phyloP scores from a whole-genome alignment of 2,888 invertebrate genomes.

The Tricholauxania praeusta region DNA sequence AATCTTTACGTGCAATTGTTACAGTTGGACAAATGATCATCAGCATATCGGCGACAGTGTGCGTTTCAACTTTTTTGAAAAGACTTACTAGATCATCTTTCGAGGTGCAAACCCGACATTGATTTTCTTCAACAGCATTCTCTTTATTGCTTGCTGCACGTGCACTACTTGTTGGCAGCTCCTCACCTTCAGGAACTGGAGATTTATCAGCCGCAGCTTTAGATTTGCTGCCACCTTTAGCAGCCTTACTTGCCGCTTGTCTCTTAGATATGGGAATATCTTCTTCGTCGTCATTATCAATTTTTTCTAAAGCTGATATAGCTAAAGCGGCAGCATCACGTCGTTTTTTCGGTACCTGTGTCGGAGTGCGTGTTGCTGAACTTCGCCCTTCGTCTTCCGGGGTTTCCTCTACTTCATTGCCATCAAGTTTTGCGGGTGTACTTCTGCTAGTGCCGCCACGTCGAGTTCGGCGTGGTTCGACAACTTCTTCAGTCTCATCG shows the following conservation, averaged over 20 bases:
- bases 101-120: constrained; percentile 65
- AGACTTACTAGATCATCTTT: constrained; percentile 60
- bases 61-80: constrained; percentile 58
- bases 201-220: constrained; percentile 10
- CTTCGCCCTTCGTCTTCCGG: constrained; percentile 39
- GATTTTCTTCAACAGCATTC: constrained; percentile 60
- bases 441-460: constrained; percentile 33
- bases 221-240: constrained; percentile 4
- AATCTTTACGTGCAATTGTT: constrained; percentile 65
- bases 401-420: constrained; percentile 27
- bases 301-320: constrained; percentile 23
- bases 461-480: constrained; percentile 37
- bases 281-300: constrained; percentile 33
- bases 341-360: constrained; percentile 49
- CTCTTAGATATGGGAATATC: constrained; percentile 29
- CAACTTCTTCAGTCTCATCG: constrained; percentile 30
- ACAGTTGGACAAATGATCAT: constrained; percentile 66
- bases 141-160: constrained; percentile 48
- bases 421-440: neutral
- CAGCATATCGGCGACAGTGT: constrained; percentile 65
- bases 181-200: too few species aligned
- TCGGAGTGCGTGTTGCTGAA: constrained; percentile 35
- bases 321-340: constrained; percentile 36
- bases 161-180: constrained; percentile 40
- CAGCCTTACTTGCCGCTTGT: constrained; percentile 13